phyloP scores from a whole-genome alignment of 2,113 vertebrate genomes.

The Clarias gariepinus region DNA sequence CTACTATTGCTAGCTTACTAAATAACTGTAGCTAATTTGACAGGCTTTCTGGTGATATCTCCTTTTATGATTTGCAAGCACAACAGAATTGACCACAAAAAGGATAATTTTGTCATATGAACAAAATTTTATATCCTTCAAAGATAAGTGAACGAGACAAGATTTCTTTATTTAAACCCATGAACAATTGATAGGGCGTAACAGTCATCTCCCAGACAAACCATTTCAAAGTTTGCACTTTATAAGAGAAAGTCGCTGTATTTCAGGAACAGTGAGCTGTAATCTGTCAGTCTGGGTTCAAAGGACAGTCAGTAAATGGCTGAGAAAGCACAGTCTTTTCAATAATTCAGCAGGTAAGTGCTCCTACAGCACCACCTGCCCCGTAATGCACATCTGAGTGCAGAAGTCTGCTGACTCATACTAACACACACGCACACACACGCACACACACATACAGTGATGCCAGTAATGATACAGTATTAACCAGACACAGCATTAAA shows the following conservation, averaged over 20 bases:
- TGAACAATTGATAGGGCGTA: not conserved
- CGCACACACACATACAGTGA: constrained; percentile 27
- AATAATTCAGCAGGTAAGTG: constrained; percentile 52
- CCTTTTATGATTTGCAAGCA: not conserved
- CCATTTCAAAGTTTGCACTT: not conserved
- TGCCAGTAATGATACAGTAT: not conserved
- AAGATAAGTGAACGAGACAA: not conserved
- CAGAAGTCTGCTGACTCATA: constrained; percentile 25
- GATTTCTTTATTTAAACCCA: not conserved
- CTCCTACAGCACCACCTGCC: constrained; percentile 32
- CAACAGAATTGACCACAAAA: not conserved
- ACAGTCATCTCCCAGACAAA: not conserved
- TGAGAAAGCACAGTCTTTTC: constrained; percentile 38
- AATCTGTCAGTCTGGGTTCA: constrained; percentile 35
- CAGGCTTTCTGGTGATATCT: not conserved
- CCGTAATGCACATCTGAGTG: constrained; percentile 38
- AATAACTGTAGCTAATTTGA: not conserved
- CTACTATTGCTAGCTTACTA: not conserved
- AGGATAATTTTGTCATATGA: not conserved
- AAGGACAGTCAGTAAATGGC: constrained; percentile 40
- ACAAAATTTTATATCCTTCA: not conserved
- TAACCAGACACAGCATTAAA: not conserved
- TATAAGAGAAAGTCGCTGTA: not conserved
- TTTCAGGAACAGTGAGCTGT: constrained; percentile 18
- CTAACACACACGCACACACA: constrained; percentile 27